These are phyloP conservation scores for Candidula unifasciata DNA, from an alignment of 2,888 invertebrate species.

Conservation along the genomic window DNA sequence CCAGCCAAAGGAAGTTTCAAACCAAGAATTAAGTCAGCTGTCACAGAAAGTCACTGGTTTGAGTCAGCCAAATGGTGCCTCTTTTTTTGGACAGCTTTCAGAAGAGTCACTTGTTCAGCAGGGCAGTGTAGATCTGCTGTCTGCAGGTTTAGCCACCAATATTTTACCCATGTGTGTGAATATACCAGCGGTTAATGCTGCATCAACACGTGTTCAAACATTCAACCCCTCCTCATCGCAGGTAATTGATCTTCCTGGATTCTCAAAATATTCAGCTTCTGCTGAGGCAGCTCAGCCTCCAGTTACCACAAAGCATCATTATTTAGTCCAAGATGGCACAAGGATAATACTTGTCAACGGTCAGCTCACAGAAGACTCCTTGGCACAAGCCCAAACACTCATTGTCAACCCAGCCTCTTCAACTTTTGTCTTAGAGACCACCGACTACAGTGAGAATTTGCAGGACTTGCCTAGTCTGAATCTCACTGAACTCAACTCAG, in stretches of 20 bases:
- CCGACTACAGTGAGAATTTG: slow-evolving; percentile 19
- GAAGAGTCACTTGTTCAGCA: not conserved
- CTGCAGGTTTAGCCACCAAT: too few relatives aligned
- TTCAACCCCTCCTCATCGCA: too few relatives aligned
- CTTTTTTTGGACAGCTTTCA: not conserved
- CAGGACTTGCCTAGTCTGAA: slow-evolving; percentile 19
- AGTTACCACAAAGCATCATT: too few relatives aligned
- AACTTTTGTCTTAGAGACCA: not conserved
- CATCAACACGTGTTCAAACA: too few relatives aligned
- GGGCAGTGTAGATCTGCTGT: not conserved
- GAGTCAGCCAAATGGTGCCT: not conserved
- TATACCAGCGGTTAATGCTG: too few relatives aligned
- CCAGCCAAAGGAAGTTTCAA: not conserved
- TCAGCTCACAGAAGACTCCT: too few relatives aligned
- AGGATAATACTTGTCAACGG: too few relatives aligned
- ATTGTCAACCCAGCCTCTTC: not conserved
- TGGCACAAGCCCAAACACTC: not conserved
- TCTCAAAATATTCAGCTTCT: too few relatives aligned
- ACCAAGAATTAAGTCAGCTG: not conserved
- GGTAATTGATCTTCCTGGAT: too few relatives aligned
- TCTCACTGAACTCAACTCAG: not conserved
- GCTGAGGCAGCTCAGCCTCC: too few relatives aligned
- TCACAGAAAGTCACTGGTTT: not conserved
- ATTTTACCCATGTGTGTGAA: too few relatives aligned
- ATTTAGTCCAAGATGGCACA: too few relatives aligned